Percentiles rank a stretch among this genome's conserved stretches.
These are phyloP conservation scores for Etheostoma spectabile DNA, from an alignment of 2,113 vertebrate species.

Conservation along the genomic window DNA sequence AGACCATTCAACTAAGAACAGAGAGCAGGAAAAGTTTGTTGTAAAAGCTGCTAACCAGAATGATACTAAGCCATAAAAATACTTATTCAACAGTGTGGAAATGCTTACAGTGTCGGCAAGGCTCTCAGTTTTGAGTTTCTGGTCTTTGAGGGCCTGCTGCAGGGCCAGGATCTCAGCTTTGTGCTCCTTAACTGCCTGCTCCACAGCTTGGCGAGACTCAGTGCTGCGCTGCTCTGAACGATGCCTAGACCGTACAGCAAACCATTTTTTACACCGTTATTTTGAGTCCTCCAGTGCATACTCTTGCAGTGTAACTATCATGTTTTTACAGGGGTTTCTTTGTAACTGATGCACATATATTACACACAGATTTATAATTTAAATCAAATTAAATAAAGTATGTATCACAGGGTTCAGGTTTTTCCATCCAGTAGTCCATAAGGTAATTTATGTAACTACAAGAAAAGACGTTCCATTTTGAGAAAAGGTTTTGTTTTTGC, in stretches of 20 bases:
- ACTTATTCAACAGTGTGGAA: not conserved
- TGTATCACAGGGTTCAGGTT: not conserved
- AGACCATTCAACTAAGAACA: conserved; percentile 91
- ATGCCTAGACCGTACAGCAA: conserved; percentile 77
- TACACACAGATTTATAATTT: too few species aligned
- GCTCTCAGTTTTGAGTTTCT: conserved; percentile 97
- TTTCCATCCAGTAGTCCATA: not conserved
- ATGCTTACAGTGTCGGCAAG: conserved; percentile 94
- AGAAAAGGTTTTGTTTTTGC: not conserved
- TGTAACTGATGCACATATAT: not conserved
- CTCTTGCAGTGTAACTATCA: not conserved
- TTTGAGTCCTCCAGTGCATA: not conserved
- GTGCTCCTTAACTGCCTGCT: conserved; percentile 97
- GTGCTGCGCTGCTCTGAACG: conserved; percentile 96
- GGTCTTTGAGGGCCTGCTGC: conserved; percentile 98
- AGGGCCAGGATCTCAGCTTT: conserved; percentile 96
- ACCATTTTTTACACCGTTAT: not conserved
- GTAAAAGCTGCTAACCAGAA: not conserved
- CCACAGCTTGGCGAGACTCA: conserved; percentile 96
- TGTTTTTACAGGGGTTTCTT: too few species aligned
- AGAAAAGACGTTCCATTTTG: conserved; percentile 9
- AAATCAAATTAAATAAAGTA: not conserved
- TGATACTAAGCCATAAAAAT: not conserved
- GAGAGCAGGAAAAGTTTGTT: not conserved
- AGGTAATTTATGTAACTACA: conserved; percentile 1